A percentile compares a stretch with the other conserved stretches of the same genome.
Conservation (phyloP, 2,888 invertebrate species). For the Suillia variegata region DNA sequence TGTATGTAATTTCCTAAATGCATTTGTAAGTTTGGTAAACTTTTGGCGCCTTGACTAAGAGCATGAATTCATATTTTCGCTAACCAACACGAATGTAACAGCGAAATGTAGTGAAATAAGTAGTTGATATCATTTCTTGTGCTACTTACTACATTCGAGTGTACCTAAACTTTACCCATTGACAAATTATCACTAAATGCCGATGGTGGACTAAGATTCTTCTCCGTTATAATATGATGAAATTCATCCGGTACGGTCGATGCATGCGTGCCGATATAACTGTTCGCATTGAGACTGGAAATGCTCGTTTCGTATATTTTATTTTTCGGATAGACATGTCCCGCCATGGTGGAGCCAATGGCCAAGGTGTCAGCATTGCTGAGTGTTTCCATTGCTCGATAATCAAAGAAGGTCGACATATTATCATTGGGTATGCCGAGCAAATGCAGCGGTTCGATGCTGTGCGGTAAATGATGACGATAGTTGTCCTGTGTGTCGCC, state of each 20-base stretch:
- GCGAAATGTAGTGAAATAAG: too few species aligned
- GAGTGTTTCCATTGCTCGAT: conserved; percentile 52
- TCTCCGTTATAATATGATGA: conserved; percentile 46
- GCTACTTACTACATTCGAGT: too few species aligned
- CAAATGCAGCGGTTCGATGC: conserved; percentile 49
- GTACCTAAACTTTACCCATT: too few species aligned
- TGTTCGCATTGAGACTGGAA: conserved; percentile 27
- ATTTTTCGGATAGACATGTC: conserved; percentile 37
- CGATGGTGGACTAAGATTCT: conserved; percentile 59
- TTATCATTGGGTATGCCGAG: conserved; percentile 44
- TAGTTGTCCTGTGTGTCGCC: conserved; percentile 30
- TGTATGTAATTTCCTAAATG: too few species aligned
- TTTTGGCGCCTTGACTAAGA: too few species aligned
- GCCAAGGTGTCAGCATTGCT: conserved; percentile 56
- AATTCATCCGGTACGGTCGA: conserved; percentile 38
- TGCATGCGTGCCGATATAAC: conserved; percentile 17
- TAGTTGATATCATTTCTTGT: too few species aligned
- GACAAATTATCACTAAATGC: conserved; percentile 63
- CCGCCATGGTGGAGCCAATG: conserved; percentile 48
- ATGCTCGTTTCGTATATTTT: conserved; percentile 33
- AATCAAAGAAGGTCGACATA: conserved; percentile 45
- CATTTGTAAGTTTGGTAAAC: too few species aligned
- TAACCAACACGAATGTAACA: too few species aligned
- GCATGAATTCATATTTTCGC: too few species aligned
- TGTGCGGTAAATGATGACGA: conserved; percentile 46